Evolutionary conservation across 2,113 vertebrate genomes (phyloP), one percentile per base, ranked within the genome.

Genomic region (Sapayoa aenigma): DNA sequence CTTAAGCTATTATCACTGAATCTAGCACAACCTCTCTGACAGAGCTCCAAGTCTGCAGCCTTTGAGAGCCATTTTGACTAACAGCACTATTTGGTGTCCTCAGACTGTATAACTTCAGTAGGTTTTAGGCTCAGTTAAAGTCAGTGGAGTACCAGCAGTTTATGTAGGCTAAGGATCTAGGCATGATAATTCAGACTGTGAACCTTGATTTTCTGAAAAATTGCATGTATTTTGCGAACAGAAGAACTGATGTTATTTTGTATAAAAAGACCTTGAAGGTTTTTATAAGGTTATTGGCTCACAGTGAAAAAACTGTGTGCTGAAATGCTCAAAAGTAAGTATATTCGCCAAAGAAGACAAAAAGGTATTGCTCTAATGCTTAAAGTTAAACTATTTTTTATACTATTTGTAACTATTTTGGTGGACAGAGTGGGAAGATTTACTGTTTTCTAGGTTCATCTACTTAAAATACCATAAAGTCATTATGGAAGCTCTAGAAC

Each of bases 1-100:
- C 83, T 89, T 80, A 39, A 81, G 52, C 92, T 39, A 55, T 93
- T 90, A 59, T 59, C 33, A 35, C 83, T 86, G 74, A 92, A 95
- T 83, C 82, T 76, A 77, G 55, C 46, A 84, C 65, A 85, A 8
- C 59, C 72, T 74, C 60, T 82, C 50, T 93, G 88, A 83, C 60
- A 47, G 75, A 89, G 72, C 39, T 95, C 92, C 92, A 94, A 71
- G 88, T 31, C 75, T 31, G 60, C 28, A 62, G 88, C 60, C 50
- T 86, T 58, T 58, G 59, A 71, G 80, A 81, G 41, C 65, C 7
- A 4, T 82, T 81, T 47, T 25, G 30, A 10, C 44, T 65, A 53
- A 68, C 35, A 35, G 7, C 28, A 24, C 19, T 20, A 4, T 63
- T 80, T 78, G 60, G 25, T 19, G 42, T 65, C 47, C 75, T 33